phyloP scores from a whole-genome alignment of 2,113 vertebrate species.

The Pseudopodoces humilis region DNA sequence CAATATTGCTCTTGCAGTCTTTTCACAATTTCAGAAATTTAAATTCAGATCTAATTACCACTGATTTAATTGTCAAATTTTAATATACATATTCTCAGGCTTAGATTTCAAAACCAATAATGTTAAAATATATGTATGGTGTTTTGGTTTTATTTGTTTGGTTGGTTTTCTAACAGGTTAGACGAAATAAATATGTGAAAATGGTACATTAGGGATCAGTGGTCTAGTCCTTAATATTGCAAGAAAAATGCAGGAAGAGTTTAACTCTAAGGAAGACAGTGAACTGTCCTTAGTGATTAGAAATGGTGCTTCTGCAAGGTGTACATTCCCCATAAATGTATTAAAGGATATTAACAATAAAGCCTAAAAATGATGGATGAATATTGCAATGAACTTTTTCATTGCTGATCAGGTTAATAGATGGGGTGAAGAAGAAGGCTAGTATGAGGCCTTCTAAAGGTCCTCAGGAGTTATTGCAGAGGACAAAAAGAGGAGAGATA shows the following conservation, averaged over 20 bases:
- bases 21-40: not conserved
- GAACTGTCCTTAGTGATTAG: conserved; percentile 8
- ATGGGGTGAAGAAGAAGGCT: conserved; percentile 18
- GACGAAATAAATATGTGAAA: not conserved
- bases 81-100: not conserved
- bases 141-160: not conserved
- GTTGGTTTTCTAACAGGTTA: not conserved
- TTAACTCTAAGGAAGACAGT: not conserved
- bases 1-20: not conserved
- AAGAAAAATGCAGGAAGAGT: not conserved
- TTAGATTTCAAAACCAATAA: not conserved
- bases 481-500: conserved; percentile 17
- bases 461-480: conserved; percentile 30
- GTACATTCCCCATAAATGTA: not conserved
- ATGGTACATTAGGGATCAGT: not conserved
- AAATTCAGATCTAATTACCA: not conserved
- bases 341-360: conserved; percentile 40
- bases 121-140: not conserved
- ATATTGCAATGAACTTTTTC: conserved; percentile 47
- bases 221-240: not conserved
- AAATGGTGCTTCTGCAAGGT: not conserved
- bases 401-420: conserved; percentile 36
- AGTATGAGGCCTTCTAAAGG: conserved; percentile 34
- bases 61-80: not conserved
- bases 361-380: conserved; percentile 43